Percentiles rank a stretch among this genome's conserved stretches.
Evolutionary conservation across 2,797 vertebrate genomes (phyloP).

Genomic region (Bryconaethiops microstoma): DNA sequence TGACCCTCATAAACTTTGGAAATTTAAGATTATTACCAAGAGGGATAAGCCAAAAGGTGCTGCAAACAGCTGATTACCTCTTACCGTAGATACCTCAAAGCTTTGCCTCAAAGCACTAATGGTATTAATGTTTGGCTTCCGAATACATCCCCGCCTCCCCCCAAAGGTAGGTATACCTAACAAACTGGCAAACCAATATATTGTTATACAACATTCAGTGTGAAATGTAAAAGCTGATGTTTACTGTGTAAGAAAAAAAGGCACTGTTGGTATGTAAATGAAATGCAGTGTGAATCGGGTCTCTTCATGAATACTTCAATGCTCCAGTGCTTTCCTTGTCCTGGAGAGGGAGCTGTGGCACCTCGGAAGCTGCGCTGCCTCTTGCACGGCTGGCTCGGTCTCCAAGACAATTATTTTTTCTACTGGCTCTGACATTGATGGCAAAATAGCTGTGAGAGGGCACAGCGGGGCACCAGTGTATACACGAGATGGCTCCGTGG

Average conservation of each 20-base stretch:
- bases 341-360: constrained; percentile 76
- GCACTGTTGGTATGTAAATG: background rate
- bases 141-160: too few species aligned
- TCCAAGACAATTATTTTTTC: constrained; percentile 42
- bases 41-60: too few species aligned
- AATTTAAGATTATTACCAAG: too few species aligned
- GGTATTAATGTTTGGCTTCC: too few species aligned
- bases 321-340: background rate
- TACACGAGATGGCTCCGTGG: constrained; percentile 38
- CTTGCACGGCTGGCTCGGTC: constrained; percentile 4
- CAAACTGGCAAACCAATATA: background rate
- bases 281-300: background rate
- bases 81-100: too few species aligned
- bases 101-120: too few species aligned
- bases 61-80: too few species aligned
- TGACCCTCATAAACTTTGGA: too few species aligned
- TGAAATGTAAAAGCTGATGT: background rate
- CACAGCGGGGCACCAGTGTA: constrained; percentile 48
- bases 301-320: background rate
- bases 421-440: constrained; percentile 50
- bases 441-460: constrained; percentile 46
- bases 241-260: background rate
- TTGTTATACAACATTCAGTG: background rate
- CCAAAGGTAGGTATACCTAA: background rate
- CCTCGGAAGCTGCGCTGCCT: constrained; percentile 50